Evolutionary conservation across 2,888 invertebrate species (phyloP).

Genomic region (Ophonus ardosiacus): DNA sequence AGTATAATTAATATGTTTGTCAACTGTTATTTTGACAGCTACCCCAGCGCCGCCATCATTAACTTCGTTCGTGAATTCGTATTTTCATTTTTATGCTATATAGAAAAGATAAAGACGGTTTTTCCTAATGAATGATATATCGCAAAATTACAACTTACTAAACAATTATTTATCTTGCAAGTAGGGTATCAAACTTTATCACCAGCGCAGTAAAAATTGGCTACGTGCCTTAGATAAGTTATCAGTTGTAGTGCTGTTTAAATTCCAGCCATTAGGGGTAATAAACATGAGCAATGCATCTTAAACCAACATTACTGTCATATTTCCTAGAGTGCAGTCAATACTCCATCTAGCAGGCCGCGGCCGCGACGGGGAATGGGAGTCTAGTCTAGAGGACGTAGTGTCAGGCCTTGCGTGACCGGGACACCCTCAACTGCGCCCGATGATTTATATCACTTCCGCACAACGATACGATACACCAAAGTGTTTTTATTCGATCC

Average conservation of each 20-base stretch:
- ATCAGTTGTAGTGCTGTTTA: conserved; percentile 25
- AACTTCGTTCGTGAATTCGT: too few relatives aligned
- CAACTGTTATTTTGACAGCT: too few relatives aligned
- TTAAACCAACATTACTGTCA: conserved; percentile 34
- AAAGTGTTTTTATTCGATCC: conserved; percentile 50
- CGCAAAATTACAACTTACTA: not conserved
- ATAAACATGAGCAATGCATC: conserved; percentile 37
- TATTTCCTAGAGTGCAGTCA: conserved; percentile 6
- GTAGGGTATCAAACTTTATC: conserved; percentile 1
- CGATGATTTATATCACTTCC: conserved; percentile 42
- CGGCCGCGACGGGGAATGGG: not conserved
- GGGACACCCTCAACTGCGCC: conserved; percentile 16
- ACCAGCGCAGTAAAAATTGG: not conserved
- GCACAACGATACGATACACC: conserved; percentile 34
- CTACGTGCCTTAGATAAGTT: conserved; percentile 19
- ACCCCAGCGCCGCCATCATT: too few relatives aligned
- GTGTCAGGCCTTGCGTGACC: conserved; percentile 33
- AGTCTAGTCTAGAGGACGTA: not conserved
- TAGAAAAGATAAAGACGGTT: not conserved
- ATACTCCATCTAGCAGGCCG: conserved; percentile 4
- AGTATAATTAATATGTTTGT: too few relatives aligned
- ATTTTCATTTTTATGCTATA: too few relatives aligned
- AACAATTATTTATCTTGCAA: not conserved
- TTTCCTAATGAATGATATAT: too few relatives aligned
- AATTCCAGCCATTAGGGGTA: conserved; percentile 30